Evolutionary conservation across 2,797 vertebrate species (phyloP), one percentile per base, ranked within the genome.

Genomic region (Pangasius macronema): DNA sequence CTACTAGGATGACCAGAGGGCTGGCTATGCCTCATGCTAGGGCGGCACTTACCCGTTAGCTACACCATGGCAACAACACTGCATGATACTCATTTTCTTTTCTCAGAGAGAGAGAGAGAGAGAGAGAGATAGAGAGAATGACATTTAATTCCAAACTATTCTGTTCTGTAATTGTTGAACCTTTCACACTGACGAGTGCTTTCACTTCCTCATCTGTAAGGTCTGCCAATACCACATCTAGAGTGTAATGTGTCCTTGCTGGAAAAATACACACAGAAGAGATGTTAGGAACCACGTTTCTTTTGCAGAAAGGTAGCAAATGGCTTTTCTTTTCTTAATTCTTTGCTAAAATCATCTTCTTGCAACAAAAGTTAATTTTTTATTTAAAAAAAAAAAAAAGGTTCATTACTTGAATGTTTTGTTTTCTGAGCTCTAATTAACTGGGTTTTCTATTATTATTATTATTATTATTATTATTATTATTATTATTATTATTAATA

Each of bases 31-130:
- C 18, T 72, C 68, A 72, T 39, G 68, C 68, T 24, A 22, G 6
- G 7, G 33, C 2, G 30, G 14, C 16, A 36, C 18, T 39, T 22
- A 20, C 16, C 14, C 14, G 14, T 68, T 16, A 68, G 33, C 14
- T 36, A 68, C 67, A 68, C 67, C 67, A 68, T 68, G 67, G 63
- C 63, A 65, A 68, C 16, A 68, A 68, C 67, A 36, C 67, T 18
- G 42, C 61, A 14, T n/a, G 61, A 65, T 30, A 30, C 10, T n/a
- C 10, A 4, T 65, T 65, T 65, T 30, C 13, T 22, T 59, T 9
- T 46, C 42, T 46, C 42, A 20, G 14, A 70, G 68, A 72, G 33
- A 42, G 3, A 75, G 8, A 49, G 49, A 53, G 14, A 77, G n/a
- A 77, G 6, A 77, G 49, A 33, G n/a, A 53, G 75, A 75, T 42